phyloP scores from a whole-genome alignment of 1,140 invertebrate genomes.

The Psilanteris sp. region DNA sequence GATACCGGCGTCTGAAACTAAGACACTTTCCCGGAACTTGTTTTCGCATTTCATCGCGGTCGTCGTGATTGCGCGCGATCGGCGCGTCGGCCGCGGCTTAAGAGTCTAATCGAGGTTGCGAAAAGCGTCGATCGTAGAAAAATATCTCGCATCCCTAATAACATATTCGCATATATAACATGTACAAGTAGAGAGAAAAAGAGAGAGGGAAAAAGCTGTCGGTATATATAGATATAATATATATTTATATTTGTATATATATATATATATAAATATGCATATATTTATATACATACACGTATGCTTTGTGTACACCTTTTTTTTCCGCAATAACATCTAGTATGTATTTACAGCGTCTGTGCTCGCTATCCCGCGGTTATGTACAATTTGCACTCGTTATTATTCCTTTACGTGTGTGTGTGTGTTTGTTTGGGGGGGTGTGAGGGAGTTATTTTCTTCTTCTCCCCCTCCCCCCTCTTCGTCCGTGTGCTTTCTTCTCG shows the following conservation, averaged over 20 bases:
- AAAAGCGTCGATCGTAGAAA: slow-evolving; percentile 30
- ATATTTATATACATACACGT: slow-evolving; percentile 25
- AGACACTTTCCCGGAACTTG: no score
- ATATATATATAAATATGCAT: not conserved
- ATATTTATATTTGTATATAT: no score
- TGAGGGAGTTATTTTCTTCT: no score
- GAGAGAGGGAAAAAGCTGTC: slow-evolving; percentile 38
- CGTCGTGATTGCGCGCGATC: no score
- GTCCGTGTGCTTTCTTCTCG: slow-evolving; percentile 22
- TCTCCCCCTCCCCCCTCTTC: no score
- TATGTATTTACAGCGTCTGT: slow-evolving; percentile 68
- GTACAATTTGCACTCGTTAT: no score
- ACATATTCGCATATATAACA: slow-evolving; percentile 48
- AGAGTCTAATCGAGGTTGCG: slow-evolving; percentile 16
- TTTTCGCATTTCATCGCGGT: no score
- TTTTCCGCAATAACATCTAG: slow-evolving; percentile 44
- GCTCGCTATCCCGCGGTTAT: no score
- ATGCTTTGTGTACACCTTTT: slow-evolving; percentile 36
- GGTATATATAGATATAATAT: slow-evolving; percentile 46
- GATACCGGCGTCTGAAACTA: no score
- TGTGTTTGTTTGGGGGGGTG: no score
- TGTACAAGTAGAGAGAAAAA: slow-evolving; percentile 29
- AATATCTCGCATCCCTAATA: slow-evolving; percentile 62
- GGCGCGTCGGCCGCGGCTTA: no score
- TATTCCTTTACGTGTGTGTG: no score